phyloP scores from a whole-genome alignment of 2,113 vertebrate species.

The Ginglymostoma cirratum region DNA sequence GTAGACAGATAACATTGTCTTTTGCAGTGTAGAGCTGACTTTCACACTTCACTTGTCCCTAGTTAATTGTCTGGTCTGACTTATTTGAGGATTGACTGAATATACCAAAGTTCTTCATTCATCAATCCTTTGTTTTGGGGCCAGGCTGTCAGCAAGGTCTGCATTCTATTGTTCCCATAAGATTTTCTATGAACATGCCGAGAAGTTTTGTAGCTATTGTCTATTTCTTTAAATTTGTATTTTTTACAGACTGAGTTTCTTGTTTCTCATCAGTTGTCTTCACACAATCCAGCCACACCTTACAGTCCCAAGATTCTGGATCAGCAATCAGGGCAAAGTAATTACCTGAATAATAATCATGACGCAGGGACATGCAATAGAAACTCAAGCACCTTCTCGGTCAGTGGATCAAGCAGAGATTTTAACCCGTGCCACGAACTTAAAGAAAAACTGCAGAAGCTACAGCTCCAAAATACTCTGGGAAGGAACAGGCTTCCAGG shows the following conservation, averaged over 20 bases:
- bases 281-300: neutral
- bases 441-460: constrained; percentile 54
- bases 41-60: neutral
- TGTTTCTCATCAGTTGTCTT: constrained; percentile 44
- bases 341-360: constrained; percentile 2
- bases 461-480: constrained; percentile 53
- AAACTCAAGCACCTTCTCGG: neutral
- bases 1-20: neutral
- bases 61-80: neutral
- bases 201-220: neutral
- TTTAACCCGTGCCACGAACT: constrained; percentile 39
- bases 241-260: constrained; percentile 58
- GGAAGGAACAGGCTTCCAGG: constrained; percentile 53
- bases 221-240: neutral
- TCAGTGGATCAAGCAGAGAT: constrained; percentile 39
- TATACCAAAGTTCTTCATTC: neutral
- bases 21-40: neutral
- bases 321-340: constrained; percentile 22
- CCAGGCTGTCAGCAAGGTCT: neutral
- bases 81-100: neutral
- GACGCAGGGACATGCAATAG: neutral
- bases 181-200: neutral
- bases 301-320: neutral
- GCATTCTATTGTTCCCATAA: neutral
- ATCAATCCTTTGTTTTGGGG: neutral